Conservation (phyloP, 2,888 invertebrate species). For the Mamestra brassicae region DNA sequence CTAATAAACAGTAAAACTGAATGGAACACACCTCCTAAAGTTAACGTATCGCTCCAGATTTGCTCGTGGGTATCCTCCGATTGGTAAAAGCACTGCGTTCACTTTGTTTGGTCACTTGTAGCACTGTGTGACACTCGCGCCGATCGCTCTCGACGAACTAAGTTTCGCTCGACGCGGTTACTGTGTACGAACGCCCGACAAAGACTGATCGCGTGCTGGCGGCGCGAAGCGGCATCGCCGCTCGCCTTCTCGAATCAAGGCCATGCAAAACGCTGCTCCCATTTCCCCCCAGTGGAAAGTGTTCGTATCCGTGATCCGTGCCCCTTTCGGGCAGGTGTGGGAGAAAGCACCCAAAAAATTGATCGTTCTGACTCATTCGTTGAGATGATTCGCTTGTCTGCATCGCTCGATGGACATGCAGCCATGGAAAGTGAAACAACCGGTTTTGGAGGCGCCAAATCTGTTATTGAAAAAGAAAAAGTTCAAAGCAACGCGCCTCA, state of each 20-base stretch:
- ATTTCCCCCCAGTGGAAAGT: slow-evolving; percentile 89
- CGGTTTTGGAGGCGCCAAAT: slow-evolving; percentile 82
- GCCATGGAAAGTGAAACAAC: slow-evolving; percentile 86
- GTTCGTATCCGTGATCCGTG: slow-evolving; percentile 88
- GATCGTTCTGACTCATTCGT: slow-evolving; percentile 85
- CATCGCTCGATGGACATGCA: slow-evolving; percentile 69
- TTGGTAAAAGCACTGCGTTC: slow-evolving; percentile 73
- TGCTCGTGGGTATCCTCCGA: slow-evolving; percentile 78
- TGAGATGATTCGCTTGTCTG: slow-evolving; percentile 80
- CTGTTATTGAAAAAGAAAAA: slow-evolving; percentile 76
- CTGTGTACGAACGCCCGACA: slow-evolving; percentile 68
- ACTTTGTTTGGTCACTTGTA: slow-evolving; percentile 75
- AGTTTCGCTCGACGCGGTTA: slow-evolving; percentile 66
- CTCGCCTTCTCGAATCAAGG: slow-evolving; percentile 84
- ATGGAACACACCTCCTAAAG: slow-evolving; percentile 79
- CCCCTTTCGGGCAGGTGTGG: slow-evolving; percentile 88
- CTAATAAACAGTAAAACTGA: slow-evolving; percentile 56
- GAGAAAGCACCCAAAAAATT: slow-evolving; percentile 89
- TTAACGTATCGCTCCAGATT: slow-evolving; percentile 85
- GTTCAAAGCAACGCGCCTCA: slow-evolving; percentile 63
- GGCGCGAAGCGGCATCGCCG: slow-evolving; percentile 69
- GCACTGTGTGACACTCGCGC: slow-evolving; percentile 79
- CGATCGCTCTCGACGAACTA: slow-evolving; percentile 69
- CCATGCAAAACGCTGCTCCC: slow-evolving; percentile 88
- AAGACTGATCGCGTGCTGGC: slow-evolving; percentile 76